Base-by-base conservation (phyloP, 2,888 invertebrate genomes). In the Sicus ferrugineus region DNA sequence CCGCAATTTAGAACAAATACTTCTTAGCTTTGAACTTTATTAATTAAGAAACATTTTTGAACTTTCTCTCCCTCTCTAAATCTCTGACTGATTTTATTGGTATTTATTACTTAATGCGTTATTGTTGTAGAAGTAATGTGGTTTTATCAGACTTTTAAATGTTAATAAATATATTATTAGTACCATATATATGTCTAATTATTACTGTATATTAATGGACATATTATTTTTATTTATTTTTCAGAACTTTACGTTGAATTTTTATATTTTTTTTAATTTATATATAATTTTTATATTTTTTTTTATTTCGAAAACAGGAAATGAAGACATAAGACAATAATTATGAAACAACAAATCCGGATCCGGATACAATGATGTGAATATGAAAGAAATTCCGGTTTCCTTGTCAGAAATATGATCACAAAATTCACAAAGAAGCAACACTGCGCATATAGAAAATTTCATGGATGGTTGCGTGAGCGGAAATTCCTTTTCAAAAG, bases 401-500 rank as follows among this genome's bases (percentile, higher is more conserved):
- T 4, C 9, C 42, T 16, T 16, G 4, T 42, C 42, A 42, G n/a
- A n/a, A n/a, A 42, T 42, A 1, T 1, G 19, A 9, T 31, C 7
- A 7, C 16, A 34, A 38, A 34, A 9, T 59, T 7, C 23, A 11
- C 14, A 30, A 34, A 72, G 21, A 68, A 19, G 19, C 69, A 62
- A 46, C 71, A 56, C 63, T 70, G 62, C 6, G 0, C 62, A 54
- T 62, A 58, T 2, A n/a, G 50, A 42, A 2, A 16, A 2, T n/a
- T n/a, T 5, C 52, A 65, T 11, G 26, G 67, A 30, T 46, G 70
- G 23, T 21, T 63, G 58, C 42, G 67, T n/a, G 56, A 74, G 70
- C 73, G 72, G 74, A 74, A 72, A 73, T 73, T 73, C 65, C 69
- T 65, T 68, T 26, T 56, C 42, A 46, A 58, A 66, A 58, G 16